Evolutionary conservation across 2,797 vertebrate species (phyloP), one percentile per base, ranked within the genome.

Genomic region (Notamacropus eugenii): DNA sequence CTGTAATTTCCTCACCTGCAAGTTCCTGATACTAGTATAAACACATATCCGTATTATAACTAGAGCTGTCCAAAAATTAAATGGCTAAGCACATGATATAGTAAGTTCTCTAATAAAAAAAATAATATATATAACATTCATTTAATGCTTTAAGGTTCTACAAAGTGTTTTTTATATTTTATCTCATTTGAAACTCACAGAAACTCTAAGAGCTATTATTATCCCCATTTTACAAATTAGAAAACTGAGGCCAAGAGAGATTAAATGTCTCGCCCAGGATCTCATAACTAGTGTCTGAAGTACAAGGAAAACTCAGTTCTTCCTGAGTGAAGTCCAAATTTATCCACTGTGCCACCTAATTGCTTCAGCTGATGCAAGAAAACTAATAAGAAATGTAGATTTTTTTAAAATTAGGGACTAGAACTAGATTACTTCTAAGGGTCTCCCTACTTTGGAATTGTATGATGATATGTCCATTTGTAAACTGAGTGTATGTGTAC

Each of bases 391-490:
- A 74, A 82, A 40, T 34, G 12, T 6, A 67, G n/a, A n/a, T n/a
- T 67, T 4, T n/a, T 67, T 67, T 34, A 16, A 16, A 31, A 31
- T 62, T 28, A n/a, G 31, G 34, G 12, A 8, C 40, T 82, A 82
- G 67, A 82, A 24, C n/a, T 40, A 82, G 19, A 82, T 82, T 82
- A 46, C 1, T 8, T 82, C n/a, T 22, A n/a, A 82, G 6, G 11
- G 0, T 82, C 19, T 82, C 3, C 19, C 6, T 28, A 67, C 34
- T 67, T 34, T 74, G 1, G 14, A 40, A 74, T 74, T 40, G 14
- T 40, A 5, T 90, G 52, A 59, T 12, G 19, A 12, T 52, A 6
- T 91, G 0, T 40, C 0, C 52, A 10, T 3, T 0, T 54, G 0
- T 55, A 57, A 3, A 50, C 87, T 94, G 2, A 40, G 22, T 92